Evolutionary conservation across 2,113 vertebrate genomes (phyloP).

Genomic region (Larimichthys crocea): DNA sequence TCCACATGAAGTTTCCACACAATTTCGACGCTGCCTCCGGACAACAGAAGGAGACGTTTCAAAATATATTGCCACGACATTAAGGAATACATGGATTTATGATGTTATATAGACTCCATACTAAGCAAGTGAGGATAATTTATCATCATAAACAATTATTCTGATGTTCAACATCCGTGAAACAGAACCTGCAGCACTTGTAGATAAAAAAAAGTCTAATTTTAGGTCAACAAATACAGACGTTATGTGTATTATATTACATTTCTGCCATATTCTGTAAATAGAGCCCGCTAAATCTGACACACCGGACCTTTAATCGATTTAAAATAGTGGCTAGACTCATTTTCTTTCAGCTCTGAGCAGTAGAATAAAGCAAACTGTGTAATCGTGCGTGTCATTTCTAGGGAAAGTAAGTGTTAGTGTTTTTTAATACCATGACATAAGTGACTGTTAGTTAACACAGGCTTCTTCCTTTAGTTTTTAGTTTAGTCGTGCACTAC

Average conservation of each 20-base stretch:
- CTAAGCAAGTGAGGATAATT: background rate
- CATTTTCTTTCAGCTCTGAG: background rate
- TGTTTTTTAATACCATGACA: background rate
- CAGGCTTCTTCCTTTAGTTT: background rate
- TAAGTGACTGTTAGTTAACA: background rate
- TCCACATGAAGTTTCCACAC: slow-evolving; percentile 26
- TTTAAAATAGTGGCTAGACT: background rate
- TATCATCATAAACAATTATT: no score
- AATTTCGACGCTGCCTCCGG: background rate
- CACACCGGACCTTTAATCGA: background rate
- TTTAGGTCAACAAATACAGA: no score
- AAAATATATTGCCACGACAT: background rate
- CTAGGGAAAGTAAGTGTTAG: background rate
- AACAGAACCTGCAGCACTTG: no score
- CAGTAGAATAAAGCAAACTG: background rate
- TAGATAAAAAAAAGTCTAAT: no score
- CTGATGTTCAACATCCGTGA: no score
- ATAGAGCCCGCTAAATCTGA: no score
- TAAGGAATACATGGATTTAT: background rate
- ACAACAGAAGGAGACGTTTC: slow-evolving; percentile 2
- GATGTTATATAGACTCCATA: background rate
- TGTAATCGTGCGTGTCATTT: background rate
- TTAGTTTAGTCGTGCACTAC: background rate
- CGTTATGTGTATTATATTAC: no score
- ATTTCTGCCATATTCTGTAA: no score